These are phyloP conservation scores for Eulemur macaco DNA, from an alignment of 2,113 vertebrate species.

Conservation along the genomic window DNA sequence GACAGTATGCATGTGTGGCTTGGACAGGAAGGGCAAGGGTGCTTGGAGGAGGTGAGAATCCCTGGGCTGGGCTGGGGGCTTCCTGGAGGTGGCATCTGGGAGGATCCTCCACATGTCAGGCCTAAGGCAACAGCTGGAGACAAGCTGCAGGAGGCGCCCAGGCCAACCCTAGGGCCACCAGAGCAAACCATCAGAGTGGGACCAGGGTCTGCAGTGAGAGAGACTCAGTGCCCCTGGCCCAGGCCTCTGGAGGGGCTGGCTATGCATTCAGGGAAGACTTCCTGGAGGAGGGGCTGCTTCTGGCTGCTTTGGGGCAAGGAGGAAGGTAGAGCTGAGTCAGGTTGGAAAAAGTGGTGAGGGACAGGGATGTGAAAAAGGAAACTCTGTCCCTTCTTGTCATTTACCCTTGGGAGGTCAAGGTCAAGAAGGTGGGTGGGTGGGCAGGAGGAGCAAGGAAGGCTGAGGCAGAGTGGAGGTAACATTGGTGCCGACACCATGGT, in stretches of 20 bases:
- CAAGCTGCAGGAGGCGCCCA: background rate
- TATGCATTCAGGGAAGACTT: background rate
- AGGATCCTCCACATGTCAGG: background rate
- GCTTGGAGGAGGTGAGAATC: background rate
- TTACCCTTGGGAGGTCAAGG: background rate
- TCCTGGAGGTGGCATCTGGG: background rate
- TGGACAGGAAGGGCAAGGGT: background rate
- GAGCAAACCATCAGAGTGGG: background rate
- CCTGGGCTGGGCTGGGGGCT: background rate
- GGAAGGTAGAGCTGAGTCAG: background rate
- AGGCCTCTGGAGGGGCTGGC: background rate
- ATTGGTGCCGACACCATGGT: background rate
- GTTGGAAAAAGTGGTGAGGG: background rate
- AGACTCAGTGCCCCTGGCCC: background rate
- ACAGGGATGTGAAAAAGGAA: background rate
- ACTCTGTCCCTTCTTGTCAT: background rate
- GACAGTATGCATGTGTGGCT: background rate
- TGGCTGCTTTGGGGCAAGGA: background rate
- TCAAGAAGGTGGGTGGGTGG: background rate
- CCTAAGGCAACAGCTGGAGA: background rate
- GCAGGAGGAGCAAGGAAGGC: background rate
- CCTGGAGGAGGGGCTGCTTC: conserved; percentile 10
- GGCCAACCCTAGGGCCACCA: background rate
- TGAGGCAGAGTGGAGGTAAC: background rate
- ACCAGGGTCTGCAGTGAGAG: background rate